Evolutionary conservation across 1,140 invertebrate genomes (phyloP).

Genomic region (Aphaenogaster floridana): DNA sequence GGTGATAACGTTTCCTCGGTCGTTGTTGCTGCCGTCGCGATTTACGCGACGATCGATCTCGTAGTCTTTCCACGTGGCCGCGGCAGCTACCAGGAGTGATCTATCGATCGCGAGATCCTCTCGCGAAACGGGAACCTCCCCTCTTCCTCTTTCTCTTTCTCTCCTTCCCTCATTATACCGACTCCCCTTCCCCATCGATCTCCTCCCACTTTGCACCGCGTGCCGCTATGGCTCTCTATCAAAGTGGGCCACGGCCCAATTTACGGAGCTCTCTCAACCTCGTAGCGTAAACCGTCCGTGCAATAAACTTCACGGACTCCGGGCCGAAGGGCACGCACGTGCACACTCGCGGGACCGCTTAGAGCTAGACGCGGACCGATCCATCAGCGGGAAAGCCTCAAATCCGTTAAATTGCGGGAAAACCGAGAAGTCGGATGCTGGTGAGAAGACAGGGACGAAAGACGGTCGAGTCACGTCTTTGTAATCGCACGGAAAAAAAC

Average conservation of each 20-base stretch:
- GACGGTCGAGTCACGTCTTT: too few species aligned
- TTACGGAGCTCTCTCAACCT: constrained; percentile 81
- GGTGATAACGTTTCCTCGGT: neutral
- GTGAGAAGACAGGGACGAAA: neutral
- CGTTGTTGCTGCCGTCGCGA: too few species aligned
- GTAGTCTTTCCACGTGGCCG: constrained; percentile 23
- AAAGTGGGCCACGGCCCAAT: constrained; percentile 86
- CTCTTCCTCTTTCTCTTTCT: neutral
- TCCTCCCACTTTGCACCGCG: constrained; percentile 35
- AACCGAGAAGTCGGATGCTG: neutral
- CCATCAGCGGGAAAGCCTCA: too few species aligned
- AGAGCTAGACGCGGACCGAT: neutral
- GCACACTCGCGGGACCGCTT: constrained; percentile 2
- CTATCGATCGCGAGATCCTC: constrained; percentile 60
- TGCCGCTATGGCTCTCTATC: constrained; percentile 69
- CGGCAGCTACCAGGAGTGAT: neutral
- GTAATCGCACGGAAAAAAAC: neutral
- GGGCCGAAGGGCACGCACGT: constrained; percentile 71
- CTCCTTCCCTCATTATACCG: constrained; percentile 43
- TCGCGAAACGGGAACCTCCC: constrained; percentile 59
- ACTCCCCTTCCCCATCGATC: constrained; percentile 67
- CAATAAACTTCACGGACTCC: constrained; percentile 71
- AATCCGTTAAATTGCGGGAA: neutral
- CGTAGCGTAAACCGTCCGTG: constrained; percentile 62
- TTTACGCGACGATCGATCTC: neutral